These are phyloP conservation scores for Salvelinus alpinus DNA, from an alignment of 2,113 vertebrate genomes.

Conservation along the genomic window DNA sequence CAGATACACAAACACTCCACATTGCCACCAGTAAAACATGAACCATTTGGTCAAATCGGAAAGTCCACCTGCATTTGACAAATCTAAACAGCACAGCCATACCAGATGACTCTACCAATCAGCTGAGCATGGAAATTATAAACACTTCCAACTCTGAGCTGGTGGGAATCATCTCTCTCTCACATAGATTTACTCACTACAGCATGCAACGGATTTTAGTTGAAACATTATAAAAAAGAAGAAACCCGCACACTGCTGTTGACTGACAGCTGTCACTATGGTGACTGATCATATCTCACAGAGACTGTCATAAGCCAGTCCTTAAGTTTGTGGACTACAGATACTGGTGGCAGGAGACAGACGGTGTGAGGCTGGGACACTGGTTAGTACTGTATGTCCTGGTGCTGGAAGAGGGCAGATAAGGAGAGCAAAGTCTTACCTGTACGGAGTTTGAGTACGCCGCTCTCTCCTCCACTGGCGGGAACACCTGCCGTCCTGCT, in stretches of 20 bases:
- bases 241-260: too few relatives aligned
- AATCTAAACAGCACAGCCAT: background rate
- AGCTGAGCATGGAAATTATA: background rate
- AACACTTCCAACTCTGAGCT: background rate
- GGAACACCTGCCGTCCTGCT: background rate
- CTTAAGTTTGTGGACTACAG: background rate
- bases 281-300: background rate
- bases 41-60: background rate
- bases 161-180: background rate
- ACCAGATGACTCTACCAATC: background rate
- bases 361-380: background rate
- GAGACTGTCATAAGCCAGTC: background rate
- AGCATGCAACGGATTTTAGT: background rate
- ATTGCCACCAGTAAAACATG: background rate
- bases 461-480: background rate
- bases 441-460: background rate
- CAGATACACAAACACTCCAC: background rate
- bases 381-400: background rate
- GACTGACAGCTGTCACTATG: background rate
- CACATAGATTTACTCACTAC: background rate
- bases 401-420: background rate
- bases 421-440: conserved; percentile 6
- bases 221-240: background rate
- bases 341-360: background rate
- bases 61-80: background rate